These are phyloP conservation scores for Drosophila serrata DNA, from an alignment of 1,140 invertebrate genomes.

Conservation along the genomic window DNA sequence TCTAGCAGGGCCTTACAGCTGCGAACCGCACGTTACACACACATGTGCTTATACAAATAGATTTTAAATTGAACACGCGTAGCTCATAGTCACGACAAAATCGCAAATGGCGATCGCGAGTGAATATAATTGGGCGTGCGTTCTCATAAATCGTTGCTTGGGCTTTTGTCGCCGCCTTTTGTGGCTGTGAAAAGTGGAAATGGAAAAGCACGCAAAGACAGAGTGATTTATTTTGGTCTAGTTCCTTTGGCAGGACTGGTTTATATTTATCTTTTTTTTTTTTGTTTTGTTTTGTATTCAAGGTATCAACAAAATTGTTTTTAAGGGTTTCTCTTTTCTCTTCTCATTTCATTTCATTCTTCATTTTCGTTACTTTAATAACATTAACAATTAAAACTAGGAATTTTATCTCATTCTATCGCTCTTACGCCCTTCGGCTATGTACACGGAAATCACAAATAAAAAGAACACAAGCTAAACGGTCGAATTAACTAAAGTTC, in stretches of 20 bases:
- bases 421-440: conserved; percentile 24
- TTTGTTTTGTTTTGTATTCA: conserved; percentile 48
- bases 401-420: conserved; percentile 33
- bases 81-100: conserved; percentile 12
- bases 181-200: neutral
- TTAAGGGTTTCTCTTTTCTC: conserved; percentile 4
- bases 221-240: conserved; percentile 23
- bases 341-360: conserved; percentile 6
- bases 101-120: conserved; percentile 24
- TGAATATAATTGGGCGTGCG: conserved; percentile 36
- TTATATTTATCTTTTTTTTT: conserved; percentile 57
- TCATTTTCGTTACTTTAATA: conserved; percentile 36
- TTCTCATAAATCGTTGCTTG: conserved; percentile 11
- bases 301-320: conserved; percentile 61
- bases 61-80: conserved; percentile 47
- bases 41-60: conserved; percentile 20
- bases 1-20: neutral
- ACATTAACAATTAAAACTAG: conserved; percentile 79
- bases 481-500: conserved; percentile 9
- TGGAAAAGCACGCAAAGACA: neutral
- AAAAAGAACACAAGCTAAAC: conserved; percentile 14
- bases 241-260: conserved; percentile 42
- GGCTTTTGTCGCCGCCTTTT: conserved; percentile 16
- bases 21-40: conserved; percentile 10
- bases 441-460: conserved; percentile 44